Conservation (phyloP, 2,888 invertebrate species). For the Apamea anceps region DNA sequence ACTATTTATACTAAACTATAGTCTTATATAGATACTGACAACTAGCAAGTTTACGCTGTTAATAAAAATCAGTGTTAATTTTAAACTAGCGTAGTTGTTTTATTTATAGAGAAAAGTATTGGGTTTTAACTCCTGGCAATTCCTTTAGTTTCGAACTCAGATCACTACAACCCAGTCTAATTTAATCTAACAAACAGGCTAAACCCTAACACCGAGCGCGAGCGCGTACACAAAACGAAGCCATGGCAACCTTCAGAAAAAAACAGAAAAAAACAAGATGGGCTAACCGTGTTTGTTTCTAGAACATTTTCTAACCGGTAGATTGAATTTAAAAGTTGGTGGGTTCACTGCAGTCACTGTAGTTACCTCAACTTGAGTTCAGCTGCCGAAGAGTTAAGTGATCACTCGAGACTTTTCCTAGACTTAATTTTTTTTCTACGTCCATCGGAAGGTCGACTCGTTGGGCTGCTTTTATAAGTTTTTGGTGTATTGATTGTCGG, state of each 20-base stretch:
- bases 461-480: conserved; percentile 31
- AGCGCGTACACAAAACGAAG: conserved; percentile 36
- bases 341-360: conserved; percentile 49
- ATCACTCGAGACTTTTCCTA: conserved; percentile 64
- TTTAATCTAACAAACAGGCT: conserved; percentile 40
- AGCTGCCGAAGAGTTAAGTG: conserved; percentile 63
- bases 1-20: not conserved
- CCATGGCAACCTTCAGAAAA: conserved; percentile 15
- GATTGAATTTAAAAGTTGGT: conserved; percentile 75
- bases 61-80: not conserved
- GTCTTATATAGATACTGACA: not conserved
- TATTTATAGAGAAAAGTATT: not conserved
- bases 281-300: conserved; percentile 64
- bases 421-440: conserved; percentile 50
- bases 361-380: conserved; percentile 64
- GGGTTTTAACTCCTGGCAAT: not conserved
- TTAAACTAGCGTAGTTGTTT: conserved; percentile 7
- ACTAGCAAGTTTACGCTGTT: not conserved
- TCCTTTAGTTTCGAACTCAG: not conserved
- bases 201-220: conserved; percentile 11
- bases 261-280: conserved; percentile 21
- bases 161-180: conserved; percentile 32
- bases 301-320: conserved; percentile 71
- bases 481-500: conserved; percentile 9
- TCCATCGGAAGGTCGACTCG: conserved; percentile 36